Percentiles rank a stretch among this genome's conserved stretches.
Conservation (phyloP, 92 coral and sea anemone species). For the Diadumene lineata region DNA sequence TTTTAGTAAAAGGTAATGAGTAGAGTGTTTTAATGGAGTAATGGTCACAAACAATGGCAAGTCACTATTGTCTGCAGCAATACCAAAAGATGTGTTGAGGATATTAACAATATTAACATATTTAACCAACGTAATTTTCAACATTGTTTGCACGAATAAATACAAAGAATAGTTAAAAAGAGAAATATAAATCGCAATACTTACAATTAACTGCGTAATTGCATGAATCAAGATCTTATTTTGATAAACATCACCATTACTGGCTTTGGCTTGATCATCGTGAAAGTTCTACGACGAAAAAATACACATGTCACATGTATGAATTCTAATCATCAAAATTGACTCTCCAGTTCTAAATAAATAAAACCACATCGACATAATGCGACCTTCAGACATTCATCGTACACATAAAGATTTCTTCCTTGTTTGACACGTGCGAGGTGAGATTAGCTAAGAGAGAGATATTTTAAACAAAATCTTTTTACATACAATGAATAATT, state of each 20-base stretch:
- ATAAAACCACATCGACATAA: background rate
- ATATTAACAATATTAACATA: too few relatives aligned
- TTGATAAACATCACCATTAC: constrained; percentile 11
- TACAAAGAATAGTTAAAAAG: too few relatives aligned
- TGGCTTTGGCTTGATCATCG: constrained; percentile 13
- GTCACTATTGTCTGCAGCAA: too few relatives aligned
- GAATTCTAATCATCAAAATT: background rate
- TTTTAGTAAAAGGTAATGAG: too few relatives aligned
- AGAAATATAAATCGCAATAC: too few relatives aligned
- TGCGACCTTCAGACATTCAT: background rate
- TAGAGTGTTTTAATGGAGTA: too few relatives aligned
- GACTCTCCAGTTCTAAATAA: background rate
- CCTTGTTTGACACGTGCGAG: background rate
- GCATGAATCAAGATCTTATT: constrained; percentile 29
- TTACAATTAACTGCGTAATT: constrained; percentile 25
- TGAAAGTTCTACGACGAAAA: background rate
- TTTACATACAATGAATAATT: background rate
- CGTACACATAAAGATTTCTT: background rate
- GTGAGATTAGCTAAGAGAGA: background rate
- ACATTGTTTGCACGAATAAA: too few relatives aligned
- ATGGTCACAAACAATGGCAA: too few relatives aligned
- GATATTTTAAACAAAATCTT: background rate
- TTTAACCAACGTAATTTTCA: too few relatives aligned
- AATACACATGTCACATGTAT: background rate
- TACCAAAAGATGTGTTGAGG: too few relatives aligned